phyloP scores from a whole-genome alignment of 1,140 invertebrate genomes.

The Drosophila trapezifrons region DNA sequence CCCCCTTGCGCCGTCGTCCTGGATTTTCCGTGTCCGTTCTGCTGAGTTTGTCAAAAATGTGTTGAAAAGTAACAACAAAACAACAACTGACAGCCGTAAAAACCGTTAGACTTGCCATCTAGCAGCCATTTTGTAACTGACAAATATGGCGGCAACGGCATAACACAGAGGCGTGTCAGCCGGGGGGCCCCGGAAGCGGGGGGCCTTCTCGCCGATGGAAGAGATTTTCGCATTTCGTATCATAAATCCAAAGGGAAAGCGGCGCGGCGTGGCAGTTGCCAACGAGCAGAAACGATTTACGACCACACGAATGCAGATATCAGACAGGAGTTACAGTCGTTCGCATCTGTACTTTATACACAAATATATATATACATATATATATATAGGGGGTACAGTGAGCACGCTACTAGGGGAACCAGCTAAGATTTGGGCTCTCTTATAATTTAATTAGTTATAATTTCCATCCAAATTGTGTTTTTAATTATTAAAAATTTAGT shows the following conservation, averaged over 20 bases:
- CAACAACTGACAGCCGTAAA: constrained; percentile 47
- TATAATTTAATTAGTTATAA: background rate
- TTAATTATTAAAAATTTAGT: no score
- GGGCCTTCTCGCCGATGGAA: constrained; percentile 8
- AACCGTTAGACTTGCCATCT: constrained; percentile 46
- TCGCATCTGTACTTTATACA: constrained; percentile 5
- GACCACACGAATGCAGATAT: constrained; percentile 36
- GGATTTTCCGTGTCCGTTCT: constrained; percentile 18
- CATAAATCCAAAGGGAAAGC: constrained; percentile 59
- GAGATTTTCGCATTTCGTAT: constrained; percentile 56
- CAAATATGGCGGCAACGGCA: constrained; percentile 42
- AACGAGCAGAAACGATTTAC: constrained; percentile 43
- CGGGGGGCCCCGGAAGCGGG: background rate
- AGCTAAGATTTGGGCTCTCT: no score
- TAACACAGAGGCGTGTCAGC: background rate
- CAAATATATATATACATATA: background rate
- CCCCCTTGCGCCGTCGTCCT: background rate
- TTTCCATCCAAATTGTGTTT: no score
- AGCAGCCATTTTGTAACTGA: constrained; percentile 61
- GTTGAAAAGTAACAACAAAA: constrained; percentile 59
- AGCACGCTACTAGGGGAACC: no score
- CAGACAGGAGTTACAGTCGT: constrained; percentile 16
- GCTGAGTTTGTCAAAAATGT: constrained; percentile 69
- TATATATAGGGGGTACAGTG: constrained; percentile 2
- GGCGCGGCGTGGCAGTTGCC: background rate